Evolutionary conservation across 2,797 vertebrate genomes (phyloP), one percentile per base, ranked within the genome.

Genomic region (Pempheris klunzingeri): DNA sequence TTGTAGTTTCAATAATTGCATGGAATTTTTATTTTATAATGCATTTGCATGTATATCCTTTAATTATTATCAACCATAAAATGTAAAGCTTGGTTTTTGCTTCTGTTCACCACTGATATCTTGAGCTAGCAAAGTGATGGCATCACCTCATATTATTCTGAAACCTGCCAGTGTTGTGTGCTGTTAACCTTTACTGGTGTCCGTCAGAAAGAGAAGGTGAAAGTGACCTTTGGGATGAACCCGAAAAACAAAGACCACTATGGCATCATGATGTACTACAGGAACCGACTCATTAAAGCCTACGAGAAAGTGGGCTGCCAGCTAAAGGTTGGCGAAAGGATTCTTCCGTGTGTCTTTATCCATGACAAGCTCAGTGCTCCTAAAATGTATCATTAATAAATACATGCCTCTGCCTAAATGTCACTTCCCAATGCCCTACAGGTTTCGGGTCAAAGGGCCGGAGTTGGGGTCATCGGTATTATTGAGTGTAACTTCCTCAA

Each of bases 401-500:
- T 18, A 1, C 0, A n/a, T 72, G n/a, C n/a, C 4, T 72, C 10
- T 2, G 1, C n/a, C 70, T 63, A 12, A n/a, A 17, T 3, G 26
- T 63, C 18, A 20, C 17, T 50, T 32, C 18, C 15, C 26, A 13
- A 30, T 71, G 50, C 50, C 41, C 60, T 73, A 22, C 78, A 95
- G 96, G 81, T 91, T 9, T 91, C 91, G 68, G 93, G 91, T 77
- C 90, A 90, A 75, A 91, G 93, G 83, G 92, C 88, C 80, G 95
- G 93, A 41, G 88, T 95, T 20, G 95, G 96, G n/a, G 94, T 96
- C 83, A 94, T 95, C 34, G 95, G 96, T 57, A 81, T 96, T 78
- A 95, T 96, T 12, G 95, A 96, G 83, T 96, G 96, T 77, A 96
- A 95, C 91, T 96, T 97, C 83, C 92, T 96, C 58, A 96, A 95